Evolutionary conservation across 1,140 invertebrate genomes (phyloP).

Genomic region (Drosophila saltans): DNA sequence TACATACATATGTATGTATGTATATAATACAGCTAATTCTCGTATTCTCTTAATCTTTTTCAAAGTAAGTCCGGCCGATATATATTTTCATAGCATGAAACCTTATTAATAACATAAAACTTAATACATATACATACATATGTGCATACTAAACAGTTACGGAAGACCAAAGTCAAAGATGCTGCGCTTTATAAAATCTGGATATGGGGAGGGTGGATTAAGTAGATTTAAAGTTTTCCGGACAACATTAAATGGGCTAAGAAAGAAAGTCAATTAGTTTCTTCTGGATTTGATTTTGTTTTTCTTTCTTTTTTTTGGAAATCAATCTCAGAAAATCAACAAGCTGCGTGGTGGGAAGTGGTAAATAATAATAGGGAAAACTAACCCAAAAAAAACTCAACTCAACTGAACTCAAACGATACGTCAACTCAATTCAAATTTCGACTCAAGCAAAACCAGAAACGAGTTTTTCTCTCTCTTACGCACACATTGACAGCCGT

Average conservation of each 20-base stretch:
- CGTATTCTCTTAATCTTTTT: no score
- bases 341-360: slow-evolving; percentile 49
- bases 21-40: no score
- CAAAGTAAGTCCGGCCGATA: no score
- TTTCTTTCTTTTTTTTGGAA: neutral
- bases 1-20: no score
- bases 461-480: slow-evolving; percentile 32
- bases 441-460: slow-evolving; percentile 22
- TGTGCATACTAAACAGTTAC: slow-evolving; percentile 32
- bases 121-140: no score
- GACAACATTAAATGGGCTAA: slow-evolving; percentile 27
- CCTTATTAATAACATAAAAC: no score
- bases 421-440: neutral
- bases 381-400: slow-evolving; percentile 32
- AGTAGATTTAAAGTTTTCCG: slow-evolving; percentile 31
- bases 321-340: slow-evolving; percentile 50
- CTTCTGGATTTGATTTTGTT: no score
- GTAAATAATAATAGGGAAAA: slow-evolving; percentile 11
- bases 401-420: neutral
- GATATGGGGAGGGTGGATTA: slow-evolving; percentile 10
- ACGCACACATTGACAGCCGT: slow-evolving; percentile 18
- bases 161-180: slow-evolving; percentile 56
- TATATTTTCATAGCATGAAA: no score
- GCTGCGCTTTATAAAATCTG: slow-evolving; percentile 39
- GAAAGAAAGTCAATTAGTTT: slow-evolving; percentile 49